Evolutionary conservation across 2,888 invertebrate species (phyloP).

Genomic region (Liopterus haemorrhoidalis): DNA sequence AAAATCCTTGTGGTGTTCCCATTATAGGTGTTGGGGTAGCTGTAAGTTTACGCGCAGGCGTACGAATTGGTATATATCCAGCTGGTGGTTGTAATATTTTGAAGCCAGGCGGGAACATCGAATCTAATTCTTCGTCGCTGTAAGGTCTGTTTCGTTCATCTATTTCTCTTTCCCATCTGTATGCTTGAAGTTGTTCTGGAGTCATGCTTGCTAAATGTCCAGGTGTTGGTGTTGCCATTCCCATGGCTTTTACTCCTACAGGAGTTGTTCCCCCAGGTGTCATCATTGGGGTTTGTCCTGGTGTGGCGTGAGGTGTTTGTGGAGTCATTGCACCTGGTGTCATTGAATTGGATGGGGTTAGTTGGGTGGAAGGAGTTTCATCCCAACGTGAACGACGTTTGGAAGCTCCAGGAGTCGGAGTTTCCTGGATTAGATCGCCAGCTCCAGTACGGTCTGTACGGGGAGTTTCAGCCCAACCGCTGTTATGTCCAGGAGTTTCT

Average conservation of each 20-base stretch:
- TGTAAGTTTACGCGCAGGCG: slow-evolving; percentile 94
- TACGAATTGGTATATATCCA: slow-evolving; percentile 67
- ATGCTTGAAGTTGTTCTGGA: slow-evolving; percentile 96
- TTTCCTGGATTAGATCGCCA: slow-evolving; percentile 61
- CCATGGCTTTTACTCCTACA: slow-evolving; percentile 93
- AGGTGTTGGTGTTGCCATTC: slow-evolving; percentile 96
- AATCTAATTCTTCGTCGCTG: slow-evolving; percentile 94
- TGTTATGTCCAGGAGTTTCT: slow-evolving; percentile 93
- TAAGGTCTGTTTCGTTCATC: slow-evolving; percentile 96
- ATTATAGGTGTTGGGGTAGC: slow-evolving; percentile 97
- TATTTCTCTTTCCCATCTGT: slow-evolving; percentile 97
- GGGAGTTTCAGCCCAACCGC: slow-evolving; percentile 99
- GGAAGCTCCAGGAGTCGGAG: slow-evolving; percentile 89
- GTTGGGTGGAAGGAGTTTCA: slow-evolving; percentile 82
- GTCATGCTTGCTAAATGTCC: slow-evolving; percentile 97
- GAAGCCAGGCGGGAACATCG: slow-evolving; percentile 97
- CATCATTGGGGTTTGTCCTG: slow-evolving; percentile 64
- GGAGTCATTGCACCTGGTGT: slow-evolving; percentile 60
- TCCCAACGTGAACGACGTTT: slow-evolving; percentile 98
- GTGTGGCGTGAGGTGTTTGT: slow-evolving; percentile 65
- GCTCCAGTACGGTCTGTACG: slow-evolving; percentile 82
- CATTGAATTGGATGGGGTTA: slow-evolving; percentile 55
- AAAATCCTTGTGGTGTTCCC: slow-evolving; percentile 84
- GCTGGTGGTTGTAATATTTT: slow-evolving; percentile 94
- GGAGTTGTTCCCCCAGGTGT: slow-evolving; percentile 84